These are phyloP conservation scores for Neodiprion pinetum DNA, from an alignment of 1,140 invertebrate species.

Conservation along the genomic window DNA sequence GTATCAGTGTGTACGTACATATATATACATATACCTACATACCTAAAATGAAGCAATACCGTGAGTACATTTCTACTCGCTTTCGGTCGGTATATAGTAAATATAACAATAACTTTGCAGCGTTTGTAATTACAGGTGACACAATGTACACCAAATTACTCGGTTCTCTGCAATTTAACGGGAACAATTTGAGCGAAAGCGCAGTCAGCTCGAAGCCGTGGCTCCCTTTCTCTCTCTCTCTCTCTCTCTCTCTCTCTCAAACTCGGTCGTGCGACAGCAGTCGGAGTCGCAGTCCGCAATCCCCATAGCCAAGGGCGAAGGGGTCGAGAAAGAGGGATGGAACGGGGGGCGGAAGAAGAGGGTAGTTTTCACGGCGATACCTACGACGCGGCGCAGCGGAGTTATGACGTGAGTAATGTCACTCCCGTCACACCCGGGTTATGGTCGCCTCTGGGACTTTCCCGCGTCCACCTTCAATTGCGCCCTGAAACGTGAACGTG, in stretches of 20 bases:
- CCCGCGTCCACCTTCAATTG: not conserved
- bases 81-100: not conserved
- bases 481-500: not conserved
- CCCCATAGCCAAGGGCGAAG: conserved; percentile 14
- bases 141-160: conserved; percentile 5
- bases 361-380: not conserved
- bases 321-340: conserved; percentile 12
- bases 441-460: conserved; percentile 1
- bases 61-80: not conserved
- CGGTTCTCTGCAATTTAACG: not conserved
- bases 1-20: too few relatives aligned
- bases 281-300: conserved; percentile 8
- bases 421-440: not conserved
- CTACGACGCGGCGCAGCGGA: not conserved
- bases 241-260: too few relatives aligned
- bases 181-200: conserved; percentile 6
- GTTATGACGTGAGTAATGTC: conserved; percentile 7
- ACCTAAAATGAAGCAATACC: too few relatives aligned
- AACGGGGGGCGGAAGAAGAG: conserved; percentile 12
- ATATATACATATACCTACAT: too few relatives aligned
- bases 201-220: not conserved
- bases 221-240: not conserved
- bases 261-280: too few relatives aligned
- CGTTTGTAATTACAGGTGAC: conserved; percentile 1
- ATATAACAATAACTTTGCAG: conserved; percentile 6